Evolutionary conservation across 2,113 vertebrate species (phyloP).

Genomic region (Misgurnus mizolepis): DNA sequence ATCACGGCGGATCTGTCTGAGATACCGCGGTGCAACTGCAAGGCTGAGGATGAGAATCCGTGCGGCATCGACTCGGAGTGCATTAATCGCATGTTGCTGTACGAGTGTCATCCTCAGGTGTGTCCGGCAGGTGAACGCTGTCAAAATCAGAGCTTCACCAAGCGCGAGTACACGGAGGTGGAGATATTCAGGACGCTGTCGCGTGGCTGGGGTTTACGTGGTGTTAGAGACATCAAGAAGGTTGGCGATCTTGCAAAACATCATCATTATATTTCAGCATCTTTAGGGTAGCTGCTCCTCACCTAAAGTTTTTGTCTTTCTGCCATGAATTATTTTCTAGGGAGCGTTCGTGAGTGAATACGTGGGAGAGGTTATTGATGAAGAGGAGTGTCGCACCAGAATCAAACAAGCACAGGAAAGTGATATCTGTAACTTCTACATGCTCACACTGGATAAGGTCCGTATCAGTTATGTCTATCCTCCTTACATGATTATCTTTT

Average conservation of each 20-base stretch:
- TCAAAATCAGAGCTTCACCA: conserved; percentile 96
- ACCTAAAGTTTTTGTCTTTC: not conserved
- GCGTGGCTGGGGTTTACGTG: conserved; percentile 91
- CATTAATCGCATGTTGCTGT: conserved; percentile 97
- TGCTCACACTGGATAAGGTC: conserved; percentile 98
- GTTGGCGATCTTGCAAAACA: conserved; percentile 61
- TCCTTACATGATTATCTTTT: not conserved
- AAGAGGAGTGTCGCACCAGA: conserved; percentile 93
- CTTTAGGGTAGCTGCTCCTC: too few species aligned
- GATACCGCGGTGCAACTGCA: conserved; percentile 96
- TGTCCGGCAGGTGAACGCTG: conserved; percentile 89
- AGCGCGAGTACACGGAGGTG: conserved; percentile 89
- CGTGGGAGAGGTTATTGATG: conserved; percentile 98
- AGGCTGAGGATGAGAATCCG: conserved; percentile 90
- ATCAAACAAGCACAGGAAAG: conserved; percentile 95
- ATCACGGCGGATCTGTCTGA: conserved; percentile 94
- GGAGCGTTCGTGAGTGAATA: conserved; percentile 98
- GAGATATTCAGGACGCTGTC: conserved; percentile 92
- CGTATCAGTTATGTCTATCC: not conserved
- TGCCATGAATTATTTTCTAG: conserved; percentile 62
- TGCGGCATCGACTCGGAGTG: conserved; percentile 96
- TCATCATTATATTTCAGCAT: not conserved
- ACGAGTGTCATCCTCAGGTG: conserved; percentile 94
- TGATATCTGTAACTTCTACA: conserved; percentile 98
- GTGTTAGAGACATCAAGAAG: conserved; percentile 91